Base-by-base conservation (phyloP, 2,888 invertebrate species). In the Barypeithes pellucidus region DNA sequence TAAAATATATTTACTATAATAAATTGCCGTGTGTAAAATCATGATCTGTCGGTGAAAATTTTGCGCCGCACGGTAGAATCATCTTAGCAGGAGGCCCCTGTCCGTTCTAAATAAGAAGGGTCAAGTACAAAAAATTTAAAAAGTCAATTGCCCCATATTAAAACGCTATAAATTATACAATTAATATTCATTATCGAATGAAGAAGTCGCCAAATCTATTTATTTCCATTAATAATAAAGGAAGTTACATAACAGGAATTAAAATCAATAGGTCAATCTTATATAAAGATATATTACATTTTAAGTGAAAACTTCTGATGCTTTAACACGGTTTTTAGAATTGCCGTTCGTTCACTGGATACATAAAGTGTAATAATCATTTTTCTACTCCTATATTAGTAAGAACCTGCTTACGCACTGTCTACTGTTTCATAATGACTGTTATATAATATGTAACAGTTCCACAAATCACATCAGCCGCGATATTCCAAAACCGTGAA, bases 181-280 rank as follows among this genome's bases (percentile, higher is more conserved):
- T 63, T 63, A 47, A 63, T 50, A 63, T 63, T 63, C 24, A 63
- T 63, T 63, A 63, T 63, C 18, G 22, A 22, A 24, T 45, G 9
- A 45, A 61, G 33, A 61, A 61, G 39, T 16, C 14, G 20, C 52
- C 52, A 54, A 29, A 29, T 8, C n/a, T 50, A 50, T 50, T 47
- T 47, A 47, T 47, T 24, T 9, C 52, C 8, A 29, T 54, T 14
- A n/a, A 29, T 54, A n/a, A n/a, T 54, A 29, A 54, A n/a, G 5
- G n/a, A 29, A 5, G 24, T 52, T 52, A 52, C 24, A 52, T 47
- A 47, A 47, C 20, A 20, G 47, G 3, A 47, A 47, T 47, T n/a
- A 7, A 9, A 9, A 47, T 47, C 47, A 47, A 47, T 47, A 12
- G 47, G 20, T 20, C 47, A n/a, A 20, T 47, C 12, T 47, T 47